phyloP scores from a whole-genome alignment of 2,888 invertebrate genomes.

The Archips xylosteana region DNA sequence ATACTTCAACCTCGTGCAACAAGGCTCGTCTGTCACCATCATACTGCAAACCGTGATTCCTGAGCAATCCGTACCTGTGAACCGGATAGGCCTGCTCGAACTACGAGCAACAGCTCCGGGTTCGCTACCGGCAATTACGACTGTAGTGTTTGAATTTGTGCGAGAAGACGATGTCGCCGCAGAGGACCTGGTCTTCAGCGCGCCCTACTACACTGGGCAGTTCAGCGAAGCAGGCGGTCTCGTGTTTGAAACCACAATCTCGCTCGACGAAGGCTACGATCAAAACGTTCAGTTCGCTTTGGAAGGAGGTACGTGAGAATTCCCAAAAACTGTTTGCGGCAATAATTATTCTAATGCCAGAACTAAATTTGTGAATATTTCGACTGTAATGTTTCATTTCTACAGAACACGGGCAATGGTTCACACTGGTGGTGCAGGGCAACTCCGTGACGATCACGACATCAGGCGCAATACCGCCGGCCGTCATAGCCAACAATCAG shows the following conservation, averaged over 20 bases:
- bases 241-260: constrained; percentile 44
- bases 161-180: constrained; percentile 25
- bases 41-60: constrained; percentile 48
- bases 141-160: constrained; percentile 50
- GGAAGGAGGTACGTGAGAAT: constrained; percentile 50
- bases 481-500: constrained; percentile 44
- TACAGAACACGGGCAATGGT: constrained; percentile 37
- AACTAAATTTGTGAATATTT: neutral
- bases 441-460: constrained; percentile 38
- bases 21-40: constrained; percentile 43
- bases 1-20: constrained; percentile 40
- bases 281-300: constrained; percentile 50
- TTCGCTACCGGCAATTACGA: constrained; percentile 50
- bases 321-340: no score
- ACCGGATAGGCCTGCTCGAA: constrained; percentile 50
- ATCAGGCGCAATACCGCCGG: constrained; percentile 37
- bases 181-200: constrained; percentile 45
- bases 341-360: no score
- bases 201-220: constrained; percentile 52
- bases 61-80: constrained; percentile 49
- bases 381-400: neutral
- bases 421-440: constrained; percentile 34
- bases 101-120: constrained; percentile 52
- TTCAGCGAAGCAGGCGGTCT: constrained; percentile 47
- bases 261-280: constrained; percentile 50